These are phyloP conservation scores for Julus scandinavius DNA, from an alignment of 2,888 invertebrate genomes.

Conservation along the genomic window DNA sequence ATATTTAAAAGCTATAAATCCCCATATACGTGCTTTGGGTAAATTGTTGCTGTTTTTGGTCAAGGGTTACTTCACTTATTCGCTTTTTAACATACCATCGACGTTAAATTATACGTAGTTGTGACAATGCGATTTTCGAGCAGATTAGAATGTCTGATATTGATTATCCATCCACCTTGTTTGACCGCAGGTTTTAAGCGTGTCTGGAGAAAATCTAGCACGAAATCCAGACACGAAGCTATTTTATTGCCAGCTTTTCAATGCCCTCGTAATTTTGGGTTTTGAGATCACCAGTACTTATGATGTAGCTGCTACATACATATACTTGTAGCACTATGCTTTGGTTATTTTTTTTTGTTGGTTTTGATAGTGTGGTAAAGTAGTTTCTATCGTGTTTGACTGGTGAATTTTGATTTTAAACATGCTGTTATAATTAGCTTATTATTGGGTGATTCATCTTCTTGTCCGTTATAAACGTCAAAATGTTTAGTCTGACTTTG, in stretches of 20 bases:
- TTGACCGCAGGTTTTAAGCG: not conserved
- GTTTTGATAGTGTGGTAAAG: too few relatives aligned
- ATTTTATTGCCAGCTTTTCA: not conserved
- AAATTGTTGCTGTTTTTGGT: not conserved
- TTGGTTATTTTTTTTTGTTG: too few relatives aligned
- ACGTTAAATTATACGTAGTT: not conserved
- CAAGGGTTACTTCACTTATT: not conserved
- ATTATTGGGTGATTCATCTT: not conserved
- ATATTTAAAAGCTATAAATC: too few relatives aligned
- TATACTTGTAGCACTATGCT: too few relatives aligned
- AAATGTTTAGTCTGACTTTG: not conserved
- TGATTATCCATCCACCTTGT: not conserved
- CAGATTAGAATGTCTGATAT: not conserved
- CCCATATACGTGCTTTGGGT: not conserved
- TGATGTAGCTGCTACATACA: not conserved
- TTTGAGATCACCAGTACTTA: not conserved
- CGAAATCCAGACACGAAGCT: not conserved
- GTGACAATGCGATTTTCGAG: not conserved
- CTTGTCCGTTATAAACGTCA: not conserved
- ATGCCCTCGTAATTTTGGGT: not conserved
- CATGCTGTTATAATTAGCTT: not conserved
- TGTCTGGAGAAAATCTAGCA: not conserved
- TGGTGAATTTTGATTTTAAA: not conserved
- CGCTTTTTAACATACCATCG: not conserved
- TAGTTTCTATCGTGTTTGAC: too few relatives aligned